phyloP scores from a whole-genome alignment of 2,113 vertebrate species.

The Hylia prasina region DNA sequence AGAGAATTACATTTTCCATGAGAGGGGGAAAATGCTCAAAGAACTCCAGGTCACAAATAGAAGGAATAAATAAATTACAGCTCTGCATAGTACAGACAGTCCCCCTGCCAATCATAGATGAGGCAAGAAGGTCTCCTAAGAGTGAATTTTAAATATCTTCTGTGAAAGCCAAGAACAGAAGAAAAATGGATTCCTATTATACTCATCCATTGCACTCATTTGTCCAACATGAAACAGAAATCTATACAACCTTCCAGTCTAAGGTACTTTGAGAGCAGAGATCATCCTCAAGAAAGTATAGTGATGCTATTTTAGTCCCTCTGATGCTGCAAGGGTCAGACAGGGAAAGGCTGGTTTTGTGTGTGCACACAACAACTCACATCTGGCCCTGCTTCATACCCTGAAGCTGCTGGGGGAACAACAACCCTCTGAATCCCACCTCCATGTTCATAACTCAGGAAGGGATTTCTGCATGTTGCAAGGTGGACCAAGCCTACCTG shows the following conservation, averaged over 20 bases:
- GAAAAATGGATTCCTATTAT: background rate
- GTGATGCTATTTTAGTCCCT: background rate
- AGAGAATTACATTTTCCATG: constrained; percentile 33
- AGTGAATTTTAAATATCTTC: background rate
- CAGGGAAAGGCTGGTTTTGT: background rate
- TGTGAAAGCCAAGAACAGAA: background rate
- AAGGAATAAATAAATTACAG: constrained; percentile 28
- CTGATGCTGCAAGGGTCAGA: background rate
- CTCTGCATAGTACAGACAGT: background rate
- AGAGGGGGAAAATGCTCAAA: background rate
- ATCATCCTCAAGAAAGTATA: background rate
- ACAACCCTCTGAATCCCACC: background rate
- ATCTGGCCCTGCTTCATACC: background rate
- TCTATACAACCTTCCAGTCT: background rate
- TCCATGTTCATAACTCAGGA: background rate
- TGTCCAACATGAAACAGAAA: background rate
- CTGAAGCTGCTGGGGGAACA: background rate
- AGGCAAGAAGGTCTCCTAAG: background rate
- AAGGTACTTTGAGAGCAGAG: background rate
- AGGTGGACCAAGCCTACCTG: background rate
- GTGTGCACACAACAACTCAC: background rate
- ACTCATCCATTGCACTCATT: background rate
- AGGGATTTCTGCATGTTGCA: background rate
- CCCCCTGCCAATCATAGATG: background rate
- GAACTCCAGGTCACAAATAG: background rate